Evolutionary conservation across 2,888 invertebrate species (phyloP).

Genomic region (Boloria euphrosyne): DNA sequence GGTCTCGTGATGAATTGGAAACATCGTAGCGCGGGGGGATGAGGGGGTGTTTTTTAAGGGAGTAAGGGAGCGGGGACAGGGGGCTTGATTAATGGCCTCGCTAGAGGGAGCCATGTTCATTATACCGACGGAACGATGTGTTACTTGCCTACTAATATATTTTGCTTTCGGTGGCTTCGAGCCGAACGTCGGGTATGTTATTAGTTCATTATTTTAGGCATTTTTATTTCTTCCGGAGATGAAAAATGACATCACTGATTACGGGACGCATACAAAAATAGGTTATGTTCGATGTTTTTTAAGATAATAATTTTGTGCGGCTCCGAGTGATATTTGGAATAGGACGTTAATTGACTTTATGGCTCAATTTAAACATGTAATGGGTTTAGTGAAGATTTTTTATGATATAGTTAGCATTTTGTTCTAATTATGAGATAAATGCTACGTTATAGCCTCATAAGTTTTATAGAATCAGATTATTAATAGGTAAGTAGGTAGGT

Average conservation of each 20-base stretch:
- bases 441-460: slow-evolving; percentile 16
- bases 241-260: slow-evolving; percentile 68
- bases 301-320: slow-evolving; percentile 50
- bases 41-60: slow-evolving; percentile 73
- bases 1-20: slow-evolving; percentile 82
- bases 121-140: slow-evolving; percentile 78
- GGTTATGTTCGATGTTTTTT: slow-evolving; percentile 48
- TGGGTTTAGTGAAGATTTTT: slow-evolving; percentile 36
- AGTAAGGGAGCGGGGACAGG: slow-evolving; percentile 58
- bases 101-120: slow-evolving; percentile 81
- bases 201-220: slow-evolving; percentile 76
- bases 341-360: slow-evolving; percentile 52
- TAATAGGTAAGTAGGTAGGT: slow-evolving; percentile 5
- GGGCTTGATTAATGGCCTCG: slow-evolving; percentile 75
- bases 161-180: slow-evolving; percentile 64
- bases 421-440: slow-evolving; percentile 33
- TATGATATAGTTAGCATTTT: slow-evolving; percentile 37
- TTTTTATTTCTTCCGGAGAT: slow-evolving; percentile 76
- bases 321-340: slow-evolving; percentile 50
- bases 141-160: slow-evolving; percentile 79
- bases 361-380: slow-evolving; percentile 51
- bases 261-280: slow-evolving; percentile 52
- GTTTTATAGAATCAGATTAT: slow-evolving; percentile 7
- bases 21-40: slow-evolving; percentile 71
- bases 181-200: slow-evolving; percentile 59